Conservation (phyloP, 2,797 vertebrate genomes). For the Pteropus rufus region DNA sequence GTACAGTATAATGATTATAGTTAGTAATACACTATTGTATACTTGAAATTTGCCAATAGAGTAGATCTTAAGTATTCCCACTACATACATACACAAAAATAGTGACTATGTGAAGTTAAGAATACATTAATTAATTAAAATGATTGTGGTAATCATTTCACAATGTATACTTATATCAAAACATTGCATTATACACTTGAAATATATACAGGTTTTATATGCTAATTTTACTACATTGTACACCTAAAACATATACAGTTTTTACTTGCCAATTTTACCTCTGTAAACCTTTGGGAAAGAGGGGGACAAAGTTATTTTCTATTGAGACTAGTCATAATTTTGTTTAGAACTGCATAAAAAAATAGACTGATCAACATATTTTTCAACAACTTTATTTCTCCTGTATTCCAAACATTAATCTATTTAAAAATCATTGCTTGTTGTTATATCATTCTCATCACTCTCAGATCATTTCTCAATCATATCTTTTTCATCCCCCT, state of each 20-base stretch:
- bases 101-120: background rate
- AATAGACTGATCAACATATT: background rate
- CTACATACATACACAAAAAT: background rate
- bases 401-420: background rate
- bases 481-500: background rate
- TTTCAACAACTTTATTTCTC: background rate
- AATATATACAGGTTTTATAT: background rate
- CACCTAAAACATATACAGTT: background rate
- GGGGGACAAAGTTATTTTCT: background rate
- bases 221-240: background rate
- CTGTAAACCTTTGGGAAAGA: background rate
- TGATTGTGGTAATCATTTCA: background rate
- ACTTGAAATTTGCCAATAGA: background rate
- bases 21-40: background rate
- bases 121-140: background rate
- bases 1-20: background rate
- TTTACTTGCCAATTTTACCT: background rate
- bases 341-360: background rate
- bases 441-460: background rate
- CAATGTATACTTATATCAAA: background rate
- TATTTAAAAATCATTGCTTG: background rate
- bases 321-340: background rate
- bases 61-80: background rate
- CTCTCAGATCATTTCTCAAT: background rate
- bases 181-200: background rate